Conservation (phyloP, 2,888 invertebrate species). For the Anthophora plumipes region DNA sequence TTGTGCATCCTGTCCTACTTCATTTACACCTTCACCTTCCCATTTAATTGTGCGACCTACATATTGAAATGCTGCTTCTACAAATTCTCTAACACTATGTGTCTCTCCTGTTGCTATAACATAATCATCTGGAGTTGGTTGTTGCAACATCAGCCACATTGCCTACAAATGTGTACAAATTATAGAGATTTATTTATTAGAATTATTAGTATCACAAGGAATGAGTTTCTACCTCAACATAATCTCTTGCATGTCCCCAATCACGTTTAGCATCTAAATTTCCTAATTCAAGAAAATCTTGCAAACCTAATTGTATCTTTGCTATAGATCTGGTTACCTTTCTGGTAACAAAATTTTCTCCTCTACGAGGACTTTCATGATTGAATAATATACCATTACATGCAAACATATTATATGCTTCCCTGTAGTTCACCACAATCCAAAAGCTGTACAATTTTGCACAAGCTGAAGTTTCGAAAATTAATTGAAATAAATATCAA, state of each 20-base stretch:
- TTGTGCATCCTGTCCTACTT: constrained; percentile 90
- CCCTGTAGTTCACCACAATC: constrained; percentile 98
- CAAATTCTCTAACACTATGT: constrained; percentile 98
- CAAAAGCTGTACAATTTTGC: constrained; percentile 98
- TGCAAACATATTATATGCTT: constrained; percentile 97
- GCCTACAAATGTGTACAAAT: constrained; percentile 88
- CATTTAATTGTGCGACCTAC: constrained; percentile 93
- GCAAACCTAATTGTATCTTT: constrained; percentile 95
- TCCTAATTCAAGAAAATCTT: constrained; percentile 95
- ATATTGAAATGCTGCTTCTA: constrained; percentile 94
- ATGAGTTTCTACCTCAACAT: constrained; percentile 90
- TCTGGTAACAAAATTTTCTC: constrained; percentile 99
- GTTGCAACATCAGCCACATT: constrained; percentile 99
- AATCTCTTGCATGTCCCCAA: constrained; percentile 99
- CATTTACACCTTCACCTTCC: constrained; percentile 94
- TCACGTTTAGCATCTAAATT: constrained; percentile 98
- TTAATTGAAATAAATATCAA: not conserved
- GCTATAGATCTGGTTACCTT: constrained; percentile 99
- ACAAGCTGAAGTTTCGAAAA: constrained; percentile 89
- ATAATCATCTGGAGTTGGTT: constrained; percentile 95
- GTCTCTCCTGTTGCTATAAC: constrained; percentile 98
- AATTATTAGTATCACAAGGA: not conserved
- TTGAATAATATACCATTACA: constrained; percentile 98
- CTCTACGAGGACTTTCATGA: constrained; percentile 97
- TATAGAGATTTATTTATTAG: not conserved